Base-by-base conservation (phyloP, 2,797 vertebrate genomes). In the Sebastes kiyomatsui region DNA sequence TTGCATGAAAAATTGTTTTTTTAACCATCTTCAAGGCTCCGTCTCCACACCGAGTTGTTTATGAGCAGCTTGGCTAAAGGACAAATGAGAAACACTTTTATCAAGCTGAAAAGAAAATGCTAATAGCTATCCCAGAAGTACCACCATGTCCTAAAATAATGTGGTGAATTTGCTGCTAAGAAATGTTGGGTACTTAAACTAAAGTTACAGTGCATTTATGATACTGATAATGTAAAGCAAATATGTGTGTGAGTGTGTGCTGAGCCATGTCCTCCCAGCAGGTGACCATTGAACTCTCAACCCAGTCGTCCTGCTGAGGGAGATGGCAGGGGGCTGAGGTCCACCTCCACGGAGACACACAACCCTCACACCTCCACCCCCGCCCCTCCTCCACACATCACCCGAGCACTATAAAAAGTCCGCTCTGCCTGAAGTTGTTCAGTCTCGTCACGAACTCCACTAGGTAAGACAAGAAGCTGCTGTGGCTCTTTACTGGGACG, bases 391-490 rank as follows among this genome's bases (percentile, higher is more conserved):
- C 80, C 82, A 58, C 72, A 56, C 75, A 69, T 72, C 42, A 6
- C n/a, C 33, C 22, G 9, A 55, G 6, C 83, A 61, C 75, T 94
- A 95, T 92, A 94, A 93, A 94, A 95, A 86, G 65, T 83, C 30
- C 52, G 72, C 79, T 83, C 28, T 60, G 9, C 30, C 66, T 77
- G 55, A 65, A 72, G 73, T 89, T 78, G n/a, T 38, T 91, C 95
- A 96, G 94, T 96, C 94, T 94, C 91, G 1, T 88, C 92, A 90
- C 54, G 85, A 93, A 88, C 93, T 94, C 91, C 86, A 90, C 90
- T 93, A 96, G 96, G 96, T 96, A 96, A 96, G 96, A 71, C 54
- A 54, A 71, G 12, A 60, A 62, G 6, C 79, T 32, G 28, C 86
- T 67, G 68, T 18, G 11, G 66, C 66, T 77, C 11, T 13, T 46